A percentile compares a stretch with the other conserved stretches of the same genome.
Evolutionary conservation across 2,113 vertebrate species (phyloP).

Genomic region (Astatoreochromis straeleni): DNA sequence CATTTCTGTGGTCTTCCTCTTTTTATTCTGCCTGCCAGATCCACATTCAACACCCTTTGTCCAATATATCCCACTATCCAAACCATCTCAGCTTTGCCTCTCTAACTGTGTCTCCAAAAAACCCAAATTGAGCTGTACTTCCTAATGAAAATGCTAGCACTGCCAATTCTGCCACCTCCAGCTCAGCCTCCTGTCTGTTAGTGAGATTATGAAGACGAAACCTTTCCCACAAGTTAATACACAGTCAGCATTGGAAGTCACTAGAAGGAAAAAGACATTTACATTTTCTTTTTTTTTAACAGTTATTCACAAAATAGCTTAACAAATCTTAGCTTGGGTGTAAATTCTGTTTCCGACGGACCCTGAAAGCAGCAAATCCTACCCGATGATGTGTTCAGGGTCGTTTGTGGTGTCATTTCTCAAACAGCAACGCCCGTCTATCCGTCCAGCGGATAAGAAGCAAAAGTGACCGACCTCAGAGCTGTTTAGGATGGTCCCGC

Average conservation of each 20-base stretch:
- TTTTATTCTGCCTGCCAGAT: not conserved
- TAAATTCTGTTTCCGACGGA: not conserved
- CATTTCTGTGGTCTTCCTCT: not conserved
- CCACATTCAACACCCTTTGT: not conserved
- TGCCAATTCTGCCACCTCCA: not conserved
- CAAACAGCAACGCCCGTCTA: constrained; percentile 66
- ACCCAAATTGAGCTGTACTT: not conserved
- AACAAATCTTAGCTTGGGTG: not conserved
- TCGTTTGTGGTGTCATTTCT: constrained; percentile 10
- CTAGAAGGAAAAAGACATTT: not conserved
- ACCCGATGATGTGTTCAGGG: constrained; percentile 64
- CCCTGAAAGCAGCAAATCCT: not conserved
- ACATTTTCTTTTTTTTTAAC: not conserved
- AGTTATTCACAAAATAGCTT: not conserved
- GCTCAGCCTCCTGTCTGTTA: not conserved
- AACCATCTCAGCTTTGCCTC: not conserved
- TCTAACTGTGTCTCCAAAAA: not conserved
- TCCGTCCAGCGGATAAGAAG: constrained; percentile 31
- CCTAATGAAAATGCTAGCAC: not conserved
- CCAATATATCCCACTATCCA: not conserved
- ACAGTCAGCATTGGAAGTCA: not conserved
- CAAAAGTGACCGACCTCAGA: constrained; percentile 60
- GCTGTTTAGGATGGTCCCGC: constrained; percentile 32
- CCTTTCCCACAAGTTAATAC: not conserved
- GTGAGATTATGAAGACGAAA: not conserved